A percentile compares a stretch with the other conserved stretches of the same genome.
Conservation (phyloP, 2,888 invertebrate species). For the Drosophila monieri region DNA sequence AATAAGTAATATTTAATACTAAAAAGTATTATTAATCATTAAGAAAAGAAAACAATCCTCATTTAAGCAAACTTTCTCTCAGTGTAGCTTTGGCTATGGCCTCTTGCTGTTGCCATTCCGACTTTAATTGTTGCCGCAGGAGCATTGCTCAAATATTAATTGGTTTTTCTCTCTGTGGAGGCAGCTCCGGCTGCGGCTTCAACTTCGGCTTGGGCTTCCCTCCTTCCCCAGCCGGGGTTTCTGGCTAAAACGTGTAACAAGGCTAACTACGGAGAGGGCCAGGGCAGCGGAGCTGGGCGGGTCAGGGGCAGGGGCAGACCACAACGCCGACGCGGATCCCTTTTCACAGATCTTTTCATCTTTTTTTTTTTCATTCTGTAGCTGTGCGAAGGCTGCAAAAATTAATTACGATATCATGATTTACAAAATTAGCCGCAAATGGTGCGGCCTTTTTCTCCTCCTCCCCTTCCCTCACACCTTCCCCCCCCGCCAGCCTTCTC, state of each 20-base stretch:
- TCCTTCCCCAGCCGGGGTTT: conserved; percentile 51
- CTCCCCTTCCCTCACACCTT: conserved; percentile 2
- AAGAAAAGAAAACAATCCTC: not conserved
- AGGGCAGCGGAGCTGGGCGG: conserved; percentile 1
- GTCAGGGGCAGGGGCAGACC: not conserved
- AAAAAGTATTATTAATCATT: not conserved
- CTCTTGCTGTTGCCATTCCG: conserved; percentile 51
- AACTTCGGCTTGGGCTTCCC: not conserved
- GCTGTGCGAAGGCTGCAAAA: conserved; percentile 67
- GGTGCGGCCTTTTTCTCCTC: conserved; percentile 60
- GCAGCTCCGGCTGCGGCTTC: not conserved
- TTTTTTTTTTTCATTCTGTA: conserved; percentile 13
- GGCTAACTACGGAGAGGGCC: conserved; percentile 25
- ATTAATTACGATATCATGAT: conserved; percentile 78
- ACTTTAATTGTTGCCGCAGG: conserved; percentile 82
- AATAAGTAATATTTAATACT: not conserved
- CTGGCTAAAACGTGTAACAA: conserved; percentile 56
- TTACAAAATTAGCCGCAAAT: conserved; percentile 79
- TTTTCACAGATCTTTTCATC: conserved; percentile 9
- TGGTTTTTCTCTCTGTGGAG: conserved; percentile 63
- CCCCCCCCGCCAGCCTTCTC: not conserved
- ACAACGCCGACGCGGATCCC: conserved; percentile 24
- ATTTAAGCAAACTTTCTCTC: not conserved
- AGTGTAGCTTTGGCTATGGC: conserved; percentile 26
- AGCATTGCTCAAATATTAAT: conserved; percentile 82